Base-by-base conservation (phyloP, 2,113 vertebrate species). In the Cololabis saira region DNA sequence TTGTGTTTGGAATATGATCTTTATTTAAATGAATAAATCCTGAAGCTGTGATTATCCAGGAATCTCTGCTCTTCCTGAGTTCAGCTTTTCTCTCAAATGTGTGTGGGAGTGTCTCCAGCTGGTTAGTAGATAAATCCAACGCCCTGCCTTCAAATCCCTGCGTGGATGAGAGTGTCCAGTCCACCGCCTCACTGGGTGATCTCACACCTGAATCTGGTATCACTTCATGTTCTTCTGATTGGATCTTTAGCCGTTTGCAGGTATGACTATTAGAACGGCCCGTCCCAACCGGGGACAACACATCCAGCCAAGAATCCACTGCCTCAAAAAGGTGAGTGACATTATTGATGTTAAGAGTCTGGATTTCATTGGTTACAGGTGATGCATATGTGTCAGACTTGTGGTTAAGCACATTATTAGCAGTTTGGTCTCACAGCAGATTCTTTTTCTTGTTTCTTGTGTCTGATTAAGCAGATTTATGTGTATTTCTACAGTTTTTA, bases 271-370 rank as follows among this genome's bases (percentile, higher is more conserved):
- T 63, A 91, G 93, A 86, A 90, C 93, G 45, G 92, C 84, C 41
- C 92, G 95, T 58, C 88, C 85, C 5, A 91, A 97, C 84, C 93
- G 96, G 80, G 92, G 76, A 2, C 93, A 95, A 83, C 96, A 94
- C 74, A 90, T 95, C 89, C 92, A 92, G 55, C 94, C 96, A 7
- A 93, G 95, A 52, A 95, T 96, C 86, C 93, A 95, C 37, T 97
- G 96, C 87, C 85, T 97, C 3, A 95, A 92, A 80, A 97, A 99
- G 97, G 97, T 98, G 88, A 78, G 89, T 73, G 24, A 48, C 24
- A 27, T 27, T n/a, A 44, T 16, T 3, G 57, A 40, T 8, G 11
- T 43, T 8, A 16, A 24, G 54, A 1, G 21, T 51, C 0, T 30
- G 55, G 33, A 37, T 22, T 51, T 51, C 45, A 18, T 47, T 47